Conservation (phyloP, 30 jellyfish, hydroid and myxozoan genomes). For the Calvadosia cruxmelitensis region DNA sequence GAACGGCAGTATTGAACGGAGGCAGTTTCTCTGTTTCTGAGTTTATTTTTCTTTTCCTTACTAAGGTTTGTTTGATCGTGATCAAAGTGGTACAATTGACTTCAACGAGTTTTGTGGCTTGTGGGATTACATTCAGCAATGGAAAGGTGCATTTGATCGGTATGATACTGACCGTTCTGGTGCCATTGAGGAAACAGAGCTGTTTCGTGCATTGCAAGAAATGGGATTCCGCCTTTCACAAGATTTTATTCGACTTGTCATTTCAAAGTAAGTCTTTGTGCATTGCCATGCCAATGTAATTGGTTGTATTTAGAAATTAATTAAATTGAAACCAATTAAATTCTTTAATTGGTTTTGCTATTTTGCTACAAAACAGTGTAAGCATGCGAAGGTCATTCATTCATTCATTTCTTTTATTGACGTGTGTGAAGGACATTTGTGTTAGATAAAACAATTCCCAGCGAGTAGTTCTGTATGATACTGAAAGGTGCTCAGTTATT, state of each 20-base stretch:
- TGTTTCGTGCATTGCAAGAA: slow-evolving; percentile 29
- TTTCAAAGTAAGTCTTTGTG: slow-evolving; percentile 30
- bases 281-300: not conserved
- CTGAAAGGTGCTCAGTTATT: no score
- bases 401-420: no score
- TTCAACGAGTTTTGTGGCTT: slow-evolving; percentile 36
- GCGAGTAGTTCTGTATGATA: no score
- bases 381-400: no score
- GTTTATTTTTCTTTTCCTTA: slow-evolving; percentile 1
- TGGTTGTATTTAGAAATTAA: not conserved
- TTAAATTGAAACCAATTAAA: not conserved
- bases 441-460: no score
- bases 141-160: slow-evolving; percentile 47
- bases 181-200: slow-evolving; percentile 34
- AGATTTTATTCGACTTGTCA: slow-evolving; percentile 31
- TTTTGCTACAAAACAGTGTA: no score
- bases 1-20: no score
- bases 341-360: no score
- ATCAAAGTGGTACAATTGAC: slow-evolving; percentile 55
- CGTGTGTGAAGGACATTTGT: no score
- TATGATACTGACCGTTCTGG: slow-evolving; percentile 59
- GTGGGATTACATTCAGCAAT: slow-evolving; percentile 50
- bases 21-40: not conserved
- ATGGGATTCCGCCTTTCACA: slow-evolving; percentile 50
- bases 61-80: slow-evolving; percentile 55